Conservation (phyloP, 2,113 vertebrate genomes). For the Geococcyx californianus region DNA sequence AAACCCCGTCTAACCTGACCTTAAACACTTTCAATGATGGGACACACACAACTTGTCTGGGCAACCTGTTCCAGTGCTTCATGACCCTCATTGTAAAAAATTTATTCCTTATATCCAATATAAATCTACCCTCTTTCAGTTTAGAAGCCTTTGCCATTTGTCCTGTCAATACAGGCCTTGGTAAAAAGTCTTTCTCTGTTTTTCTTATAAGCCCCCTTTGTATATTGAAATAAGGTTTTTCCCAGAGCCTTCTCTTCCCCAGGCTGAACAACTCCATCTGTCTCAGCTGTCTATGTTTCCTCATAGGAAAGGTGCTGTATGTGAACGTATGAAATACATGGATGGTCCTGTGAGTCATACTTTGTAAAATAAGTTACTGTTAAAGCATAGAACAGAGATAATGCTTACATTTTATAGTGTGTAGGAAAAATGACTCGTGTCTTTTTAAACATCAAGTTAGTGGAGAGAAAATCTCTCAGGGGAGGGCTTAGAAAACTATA, state of each 20-base stretch:
- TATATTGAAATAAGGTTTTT: background rate
- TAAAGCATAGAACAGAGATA: background rate
- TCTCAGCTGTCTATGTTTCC: background rate
- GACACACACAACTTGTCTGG: background rate
- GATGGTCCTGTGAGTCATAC: background rate
- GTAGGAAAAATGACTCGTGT: background rate
- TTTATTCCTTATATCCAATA: background rate
- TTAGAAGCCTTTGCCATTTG: background rate
- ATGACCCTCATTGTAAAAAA: background rate
- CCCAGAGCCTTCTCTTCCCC: background rate
- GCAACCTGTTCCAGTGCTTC: background rate
- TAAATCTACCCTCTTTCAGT: background rate
- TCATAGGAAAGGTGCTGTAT: background rate
- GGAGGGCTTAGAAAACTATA: background rate
- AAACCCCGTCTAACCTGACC: background rate
- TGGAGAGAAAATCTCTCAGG: background rate
- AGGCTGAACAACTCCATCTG: background rate
- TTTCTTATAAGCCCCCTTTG: background rate
- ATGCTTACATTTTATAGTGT: background rate
- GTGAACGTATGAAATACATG: background rate
- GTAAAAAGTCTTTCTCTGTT: background rate
- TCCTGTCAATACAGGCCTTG: background rate
- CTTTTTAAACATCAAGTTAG: background rate
- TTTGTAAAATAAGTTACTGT: background rate
- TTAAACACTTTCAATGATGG: background rate